Conservation (phyloP, 2,888 invertebrate species). For the Acanthosoma haemorrhoidale region DNA sequence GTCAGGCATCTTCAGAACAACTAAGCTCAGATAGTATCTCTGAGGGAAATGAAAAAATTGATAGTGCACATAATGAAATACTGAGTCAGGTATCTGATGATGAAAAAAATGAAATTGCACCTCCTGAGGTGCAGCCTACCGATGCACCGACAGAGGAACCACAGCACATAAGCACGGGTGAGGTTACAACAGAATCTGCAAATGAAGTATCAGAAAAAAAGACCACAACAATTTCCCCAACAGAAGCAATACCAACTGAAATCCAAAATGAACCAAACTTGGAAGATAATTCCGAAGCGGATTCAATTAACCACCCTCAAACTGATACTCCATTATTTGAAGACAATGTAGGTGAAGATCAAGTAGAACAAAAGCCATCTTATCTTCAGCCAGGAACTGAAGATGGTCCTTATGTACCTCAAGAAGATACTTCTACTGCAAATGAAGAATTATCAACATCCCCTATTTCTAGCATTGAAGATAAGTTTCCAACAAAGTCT, state of each 20-base stretch:
- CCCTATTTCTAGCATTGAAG: not conserved
- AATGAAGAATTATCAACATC: not conserved
- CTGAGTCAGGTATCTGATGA: not conserved
- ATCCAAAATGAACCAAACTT: slow-evolving; percentile 23
- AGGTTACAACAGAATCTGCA: not conserved
- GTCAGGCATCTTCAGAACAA: not conserved
- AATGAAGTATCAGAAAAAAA: not conserved
- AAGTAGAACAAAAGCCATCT: not conserved
- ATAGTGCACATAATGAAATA: not conserved
- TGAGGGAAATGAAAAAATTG: not conserved
- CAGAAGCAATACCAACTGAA: not conserved
- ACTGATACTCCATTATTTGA: slow-evolving; percentile 8
- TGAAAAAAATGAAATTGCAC: not conserved
- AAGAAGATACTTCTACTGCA: not conserved
- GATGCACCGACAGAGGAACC: not conserved
- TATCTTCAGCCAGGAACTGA: not conserved
- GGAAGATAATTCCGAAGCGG: not conserved
- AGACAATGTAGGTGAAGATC: slow-evolving; percentile 1
- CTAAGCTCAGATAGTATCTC: not conserved
- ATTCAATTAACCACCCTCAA: not conserved
- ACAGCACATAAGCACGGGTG: not conserved
- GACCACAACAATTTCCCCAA: not conserved
- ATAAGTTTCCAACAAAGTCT: not conserved
- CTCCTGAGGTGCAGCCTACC: not conserved
- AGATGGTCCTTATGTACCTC: not conserved